Conservation (phyloP, 2,113 vertebrate species). For the Nannospalax galili region DNA sequence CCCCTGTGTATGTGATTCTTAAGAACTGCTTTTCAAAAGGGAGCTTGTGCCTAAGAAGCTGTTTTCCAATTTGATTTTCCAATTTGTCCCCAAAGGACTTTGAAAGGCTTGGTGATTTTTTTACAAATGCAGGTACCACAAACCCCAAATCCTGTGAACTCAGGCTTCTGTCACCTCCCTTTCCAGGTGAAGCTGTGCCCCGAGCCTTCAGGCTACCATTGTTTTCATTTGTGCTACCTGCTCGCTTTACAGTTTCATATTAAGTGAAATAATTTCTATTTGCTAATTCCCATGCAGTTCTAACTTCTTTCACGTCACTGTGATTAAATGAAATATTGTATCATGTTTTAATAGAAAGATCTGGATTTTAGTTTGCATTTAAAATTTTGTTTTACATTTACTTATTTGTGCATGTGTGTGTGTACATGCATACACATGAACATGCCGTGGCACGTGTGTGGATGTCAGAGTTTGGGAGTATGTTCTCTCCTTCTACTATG, state of each 20-base stretch:
- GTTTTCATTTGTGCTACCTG: neutral
- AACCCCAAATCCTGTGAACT: neutral
- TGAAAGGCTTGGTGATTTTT: neutral
- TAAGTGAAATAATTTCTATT: neutral
- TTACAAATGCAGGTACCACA: neutral
- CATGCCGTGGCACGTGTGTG: too few relatives aligned
- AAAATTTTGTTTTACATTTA: neutral
- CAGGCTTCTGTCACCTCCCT: neutral
- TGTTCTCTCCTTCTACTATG: too few relatives aligned
- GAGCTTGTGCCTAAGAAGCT: neutral
- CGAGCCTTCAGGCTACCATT: neutral
- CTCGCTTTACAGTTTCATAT: neutral
- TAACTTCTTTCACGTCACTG: neutral
- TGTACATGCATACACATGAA: neutral
- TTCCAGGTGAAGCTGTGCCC: too few relatives aligned
- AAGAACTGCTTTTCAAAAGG: neutral
- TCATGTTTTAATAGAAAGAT: conserved; percentile 7
- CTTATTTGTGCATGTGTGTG: neutral
- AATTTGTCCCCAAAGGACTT: conserved; percentile 25
- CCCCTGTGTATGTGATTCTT: neutral
- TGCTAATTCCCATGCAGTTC: neutral
- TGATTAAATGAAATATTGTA: conserved; percentile 1
- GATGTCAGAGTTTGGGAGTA: too few relatives aligned
- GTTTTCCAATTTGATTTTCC: conserved; percentile 37
- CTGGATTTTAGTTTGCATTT: neutral